Conservation (phyloP, 2,888 invertebrate genomes). For the Lycaena phlaeas region DNA sequence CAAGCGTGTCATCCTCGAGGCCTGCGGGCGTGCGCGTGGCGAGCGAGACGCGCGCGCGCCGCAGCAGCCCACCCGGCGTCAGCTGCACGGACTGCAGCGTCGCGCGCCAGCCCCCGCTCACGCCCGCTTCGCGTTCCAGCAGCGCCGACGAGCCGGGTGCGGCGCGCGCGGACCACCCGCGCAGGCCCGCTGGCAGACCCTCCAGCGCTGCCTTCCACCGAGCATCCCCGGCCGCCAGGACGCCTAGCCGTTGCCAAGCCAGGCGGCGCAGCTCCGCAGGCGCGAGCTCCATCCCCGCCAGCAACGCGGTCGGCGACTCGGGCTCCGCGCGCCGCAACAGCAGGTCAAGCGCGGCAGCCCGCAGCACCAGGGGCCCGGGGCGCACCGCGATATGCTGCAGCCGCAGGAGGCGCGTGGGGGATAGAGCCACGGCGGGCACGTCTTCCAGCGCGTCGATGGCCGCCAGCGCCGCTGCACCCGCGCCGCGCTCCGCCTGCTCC, state of each 20-base stretch:
- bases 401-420: constrained; percentile 13
- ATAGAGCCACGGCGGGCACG: constrained; percentile 14
- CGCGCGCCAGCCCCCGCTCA: constrained; percentile 29
- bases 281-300: constrained; percentile 17
- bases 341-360: constrained; percentile 38
- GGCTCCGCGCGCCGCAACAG: constrained; percentile 22
- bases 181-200: constrained; percentile 24
- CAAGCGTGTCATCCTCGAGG: constrained; percentile 17
- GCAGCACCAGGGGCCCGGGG: constrained; percentile 26
- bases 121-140: constrained; percentile 31
- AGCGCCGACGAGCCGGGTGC: constrained; percentile 29
- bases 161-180: constrained; percentile 16
- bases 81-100: constrained; percentile 39
- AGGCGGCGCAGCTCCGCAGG: constrained; percentile 39
- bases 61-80: constrained; percentile 39
- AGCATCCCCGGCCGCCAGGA: constrained; percentile 23
- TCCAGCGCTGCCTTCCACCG: constrained; percentile 19
- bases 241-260: constrained; percentile 36
- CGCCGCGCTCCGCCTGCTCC: constrained; percentile 25
- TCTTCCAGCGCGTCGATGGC: constrained; percentile 27
- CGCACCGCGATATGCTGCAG: constrained; percentile 13
- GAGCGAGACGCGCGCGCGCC: constrained; percentile 36
- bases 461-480: constrained; percentile 20
- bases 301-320: constrained; percentile 22
- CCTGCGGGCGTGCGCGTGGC: constrained; percentile 15